Evolutionary conservation across 2,888 invertebrate species (phyloP).

Genomic region (Oligia latruncula): DNA sequence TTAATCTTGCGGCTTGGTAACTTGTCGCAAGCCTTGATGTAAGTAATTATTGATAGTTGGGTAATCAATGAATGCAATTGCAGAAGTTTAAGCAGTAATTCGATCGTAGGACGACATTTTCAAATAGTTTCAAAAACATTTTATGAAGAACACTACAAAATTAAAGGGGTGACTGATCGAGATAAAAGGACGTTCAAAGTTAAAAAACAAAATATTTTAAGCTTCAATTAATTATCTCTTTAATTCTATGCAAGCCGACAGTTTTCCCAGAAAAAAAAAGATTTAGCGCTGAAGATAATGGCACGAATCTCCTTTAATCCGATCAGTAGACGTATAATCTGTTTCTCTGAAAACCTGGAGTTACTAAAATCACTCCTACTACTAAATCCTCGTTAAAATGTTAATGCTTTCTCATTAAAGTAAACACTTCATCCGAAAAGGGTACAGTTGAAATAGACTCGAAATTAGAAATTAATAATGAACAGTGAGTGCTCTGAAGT

Average conservation of each 20-base stretch:
- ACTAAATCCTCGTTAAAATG: slow-evolving; percentile 42
- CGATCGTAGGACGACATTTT: neutral
- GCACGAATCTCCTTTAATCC: slow-evolving; percentile 32
- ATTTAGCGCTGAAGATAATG: slow-evolving; percentile 23
- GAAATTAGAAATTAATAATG: slow-evolving; percentile 50
- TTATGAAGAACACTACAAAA: neutral
- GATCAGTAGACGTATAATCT: slow-evolving; percentile 27
- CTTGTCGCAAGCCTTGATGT: slow-evolving; percentile 59
- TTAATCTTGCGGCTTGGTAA: slow-evolving; percentile 81
- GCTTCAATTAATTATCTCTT: slow-evolving; percentile 24
- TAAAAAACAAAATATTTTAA: slow-evolving; percentile 25
- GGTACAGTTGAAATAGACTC: slow-evolving; percentile 47
- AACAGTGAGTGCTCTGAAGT: slow-evolving; percentile 14
- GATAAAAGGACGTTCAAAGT: neutral
- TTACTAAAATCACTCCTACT: slow-evolving; percentile 4
- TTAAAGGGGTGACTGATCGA: neutral
- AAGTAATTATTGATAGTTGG: slow-evolving; percentile 38
- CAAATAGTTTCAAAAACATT: neutral
- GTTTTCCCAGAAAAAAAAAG: neutral
- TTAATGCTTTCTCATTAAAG: slow-evolving; percentile 47
- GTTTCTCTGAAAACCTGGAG: slow-evolving; percentile 25
- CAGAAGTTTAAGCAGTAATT: neutral
- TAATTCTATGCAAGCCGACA: slow-evolving; percentile 5
- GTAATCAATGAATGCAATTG: slow-evolving; percentile 23
- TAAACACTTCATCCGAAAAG: slow-evolving; percentile 45